Base-by-base conservation (phyloP, 1,140 invertebrate genomes). In the Drosophila lowei region DNA sequence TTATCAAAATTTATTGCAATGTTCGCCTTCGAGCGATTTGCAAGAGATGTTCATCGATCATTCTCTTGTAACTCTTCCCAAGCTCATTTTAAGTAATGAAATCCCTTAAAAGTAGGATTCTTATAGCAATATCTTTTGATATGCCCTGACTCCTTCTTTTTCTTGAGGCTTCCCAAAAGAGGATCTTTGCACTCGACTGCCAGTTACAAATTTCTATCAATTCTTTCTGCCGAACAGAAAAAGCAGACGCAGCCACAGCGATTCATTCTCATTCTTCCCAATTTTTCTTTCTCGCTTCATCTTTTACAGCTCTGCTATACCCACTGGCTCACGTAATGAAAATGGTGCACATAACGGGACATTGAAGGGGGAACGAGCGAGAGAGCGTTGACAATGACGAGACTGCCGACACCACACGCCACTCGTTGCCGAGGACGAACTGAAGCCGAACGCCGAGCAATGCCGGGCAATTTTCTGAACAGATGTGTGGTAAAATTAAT, bases 401-500 rank as follows among this genome's bases (percentile, higher is more conserved):
- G 44, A 28, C 21, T 23, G 30, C n/a, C 44, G 16, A 41, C 30
- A 53, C 60, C 38, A 43, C 34, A 42, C 71, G 34, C 49, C 41
- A 43, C 52, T 64, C 53, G 47, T 62, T 53, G 72, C 48, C 83
- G 74, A 72, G 60, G 65, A 54, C 53, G 42, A 59, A 86, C 77
- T 88, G 78, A 86, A 66, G 66, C 83, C 83, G 83, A 86, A 67
- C 61, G 61, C 48, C 74, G 78, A 75, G 76, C 67, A 56, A 75
- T 75, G 78, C 70, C 79, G 62, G 79, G 80, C 83, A 88, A 86
- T 86, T 88, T 86, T 86, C 83, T 86, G 83, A 86, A 86, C 83
- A 86, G 83, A 86, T 86, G 83, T 86, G 83, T 70, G 81, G 81
- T 88, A 88, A 86, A 88, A 86, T 86, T 86, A 86, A 86, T 86